Evolutionary conservation across 2,888 invertebrate species (phyloP).

Genomic region (Sminthurinus aureus): DNA sequence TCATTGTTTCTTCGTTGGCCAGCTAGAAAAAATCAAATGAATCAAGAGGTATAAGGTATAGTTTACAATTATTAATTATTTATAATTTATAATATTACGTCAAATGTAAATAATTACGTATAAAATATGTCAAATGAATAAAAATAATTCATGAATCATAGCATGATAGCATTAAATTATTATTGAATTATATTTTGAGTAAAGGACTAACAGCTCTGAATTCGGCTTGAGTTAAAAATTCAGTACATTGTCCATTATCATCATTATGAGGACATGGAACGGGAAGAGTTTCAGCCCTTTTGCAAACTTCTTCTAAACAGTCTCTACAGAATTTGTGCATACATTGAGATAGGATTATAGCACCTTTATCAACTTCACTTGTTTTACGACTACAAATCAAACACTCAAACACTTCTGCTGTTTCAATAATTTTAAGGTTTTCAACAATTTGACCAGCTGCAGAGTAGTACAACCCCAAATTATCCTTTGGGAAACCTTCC

Average conservation of each 20-base stretch:
- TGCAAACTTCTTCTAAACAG: slow-evolving; percentile 8
- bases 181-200: no score
- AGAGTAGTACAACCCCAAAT: slow-evolving; percentile 11
- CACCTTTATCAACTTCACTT: background rate
- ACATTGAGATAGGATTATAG: background rate
- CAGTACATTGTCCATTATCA: background rate
- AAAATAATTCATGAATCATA: no score
- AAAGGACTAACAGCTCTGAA: slow-evolving; percentile 18
- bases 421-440: background rate
- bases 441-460: slow-evolving; percentile 4
- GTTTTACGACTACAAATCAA: slow-evolving; percentile 18
- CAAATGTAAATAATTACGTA: no score
- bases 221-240: slow-evolving; percentile 10
- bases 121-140: no score
- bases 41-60: no score
- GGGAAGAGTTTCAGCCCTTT: background rate
- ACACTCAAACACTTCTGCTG: slow-evolving; percentile 16
- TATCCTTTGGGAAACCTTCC: background rate
- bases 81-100: background rate
- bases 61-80: no score
- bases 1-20: background rate
- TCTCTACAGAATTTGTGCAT: slow-evolving; percentile 5
- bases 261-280: slow-evolving; percentile 16
- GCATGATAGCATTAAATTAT: no score
- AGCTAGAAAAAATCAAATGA: background rate